Conservation (phyloP, 2,113 vertebrate species). For the Apteryx mantelli region DNA sequence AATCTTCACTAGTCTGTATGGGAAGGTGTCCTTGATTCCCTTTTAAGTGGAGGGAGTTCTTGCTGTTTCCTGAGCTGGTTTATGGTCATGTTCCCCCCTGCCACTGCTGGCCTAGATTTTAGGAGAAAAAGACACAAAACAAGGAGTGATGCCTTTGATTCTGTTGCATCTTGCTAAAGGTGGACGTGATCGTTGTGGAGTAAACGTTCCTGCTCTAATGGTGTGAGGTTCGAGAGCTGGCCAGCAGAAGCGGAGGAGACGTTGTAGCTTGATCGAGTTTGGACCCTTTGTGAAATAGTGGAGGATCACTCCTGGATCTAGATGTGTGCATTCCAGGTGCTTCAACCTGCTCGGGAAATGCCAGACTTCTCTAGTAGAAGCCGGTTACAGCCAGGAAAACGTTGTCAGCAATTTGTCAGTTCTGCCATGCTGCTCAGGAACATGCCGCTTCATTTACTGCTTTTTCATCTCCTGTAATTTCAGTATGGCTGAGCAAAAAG, state of each 20-base stretch:
- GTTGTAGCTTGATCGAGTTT: neutral
- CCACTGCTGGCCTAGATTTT: neutral
- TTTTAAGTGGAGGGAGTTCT: neutral
- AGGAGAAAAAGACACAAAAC: neutral
- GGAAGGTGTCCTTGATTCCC: neutral
- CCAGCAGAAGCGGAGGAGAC: neutral
- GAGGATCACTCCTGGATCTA: neutral
- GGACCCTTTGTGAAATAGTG: neutral
- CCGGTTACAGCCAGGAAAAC: neutral
- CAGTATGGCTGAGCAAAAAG: neutral
- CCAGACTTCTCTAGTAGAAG: neutral
- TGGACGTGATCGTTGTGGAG: neutral
- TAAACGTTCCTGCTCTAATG: neutral
- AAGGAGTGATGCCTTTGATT: rapidly evolving
- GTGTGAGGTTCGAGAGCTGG: neutral
- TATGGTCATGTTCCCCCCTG: neutral
- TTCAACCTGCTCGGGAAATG: neutral
- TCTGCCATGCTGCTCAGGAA: neutral
- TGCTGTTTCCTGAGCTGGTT: neutral
- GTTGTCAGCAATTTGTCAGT: neutral
- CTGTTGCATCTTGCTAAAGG: neutral
- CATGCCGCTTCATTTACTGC: neutral
- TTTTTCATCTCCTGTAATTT: neutral
- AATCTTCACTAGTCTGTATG: neutral
- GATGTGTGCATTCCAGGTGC: rapidly evolving